phyloP scores from a whole-genome alignment of 2,888 invertebrate genomes.

The Amphipoea oculea region DNA sequence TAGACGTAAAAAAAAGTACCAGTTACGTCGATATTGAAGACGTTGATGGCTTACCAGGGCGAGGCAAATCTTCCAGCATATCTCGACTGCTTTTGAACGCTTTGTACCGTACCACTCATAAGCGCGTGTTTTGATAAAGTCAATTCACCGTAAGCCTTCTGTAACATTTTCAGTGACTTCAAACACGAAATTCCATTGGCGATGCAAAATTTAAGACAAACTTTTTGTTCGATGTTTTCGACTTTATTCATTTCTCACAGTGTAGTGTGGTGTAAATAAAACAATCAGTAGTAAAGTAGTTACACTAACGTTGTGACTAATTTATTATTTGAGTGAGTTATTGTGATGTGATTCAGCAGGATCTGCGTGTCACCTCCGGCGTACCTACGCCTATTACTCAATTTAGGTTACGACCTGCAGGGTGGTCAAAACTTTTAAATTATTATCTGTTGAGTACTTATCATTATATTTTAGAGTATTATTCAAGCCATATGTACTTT shows the following conservation, averaged over 20 bases:
- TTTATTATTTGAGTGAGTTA: slow-evolving; percentile 46
- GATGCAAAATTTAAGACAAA: too few relatives aligned
- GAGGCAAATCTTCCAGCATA: too few relatives aligned
- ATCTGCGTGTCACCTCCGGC: slow-evolving; percentile 71
- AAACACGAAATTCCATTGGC: too few relatives aligned
- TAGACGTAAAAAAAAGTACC: too few relatives aligned
- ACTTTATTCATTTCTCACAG: slow-evolving; percentile 1
- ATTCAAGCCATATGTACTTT: background rate
- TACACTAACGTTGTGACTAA: background rate
- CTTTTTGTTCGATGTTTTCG: too few relatives aligned
- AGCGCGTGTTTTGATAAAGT: too few relatives aligned
- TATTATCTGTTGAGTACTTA: background rate
- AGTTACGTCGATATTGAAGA: too few relatives aligned
- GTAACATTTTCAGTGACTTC: too few relatives aligned
- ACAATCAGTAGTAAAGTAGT: slow-evolving; percentile 1
- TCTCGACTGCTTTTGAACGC: too few relatives aligned
- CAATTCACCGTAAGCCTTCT: too few relatives aligned
- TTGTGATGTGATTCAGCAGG: slow-evolving; percentile 49
- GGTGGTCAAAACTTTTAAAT: slow-evolving; percentile 58
- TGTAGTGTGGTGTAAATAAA: slow-evolving; percentile 5
- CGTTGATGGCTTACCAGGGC: too few relatives aligned
- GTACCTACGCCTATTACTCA: slow-evolving; percentile 71
- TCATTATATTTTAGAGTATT: background rate
- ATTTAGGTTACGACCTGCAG: slow-evolving; percentile 64
- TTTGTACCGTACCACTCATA: too few relatives aligned